Base-by-base conservation (phyloP, 2,888 invertebrate species). In the Polyploca ridens region DNA sequence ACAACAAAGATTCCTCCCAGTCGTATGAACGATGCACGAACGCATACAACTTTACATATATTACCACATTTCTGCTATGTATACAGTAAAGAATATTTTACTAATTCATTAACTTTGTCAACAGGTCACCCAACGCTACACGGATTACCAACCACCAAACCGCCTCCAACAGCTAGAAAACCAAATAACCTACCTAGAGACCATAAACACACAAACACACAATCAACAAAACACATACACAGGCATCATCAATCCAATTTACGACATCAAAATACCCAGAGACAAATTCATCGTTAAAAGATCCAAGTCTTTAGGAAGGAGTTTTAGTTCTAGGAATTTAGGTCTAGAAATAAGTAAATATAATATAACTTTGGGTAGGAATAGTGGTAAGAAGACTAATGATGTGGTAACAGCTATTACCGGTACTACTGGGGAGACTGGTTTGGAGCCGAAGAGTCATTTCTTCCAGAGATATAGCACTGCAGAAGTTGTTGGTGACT, bases 171-270 rank as follows among this genome's bases (percentile, higher is more conserved):
- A 46, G 10, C 54, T 54, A 54, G 54, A 54, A 16, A 54, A 16
- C 16, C 54, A 54, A 46, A 46, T 46, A 46, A n/a, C 46, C 3
- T 46, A 46, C 46, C 10, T 46, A n/a, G 19, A 16, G 19, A 19
- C 64, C 44, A 57, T 62, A 6, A 46, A 41, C 16, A 33, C 66
- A 19, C 33, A 63, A 27, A 38, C 58, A 67, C 71, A 74, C 11
- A 10, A 41, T 11, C 44, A 13, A 14, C 79, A 75, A 19, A 69
- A 76, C 33, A 69, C 71, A 1, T 92, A 85, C 73, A 93, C 92
- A 0, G 94, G 94, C 3, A 88, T 94, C 14, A 89, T 93, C 49
- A 94, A 92, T 74, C 93, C 94, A 0, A 79, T 91, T 16, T 91
- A 92, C 79, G 91, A 93, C 69, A 84, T 89, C 6, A 93, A 91